Conservation (phyloP, 2,888 invertebrate genomes). For the Coelinius sp. region DNA sequence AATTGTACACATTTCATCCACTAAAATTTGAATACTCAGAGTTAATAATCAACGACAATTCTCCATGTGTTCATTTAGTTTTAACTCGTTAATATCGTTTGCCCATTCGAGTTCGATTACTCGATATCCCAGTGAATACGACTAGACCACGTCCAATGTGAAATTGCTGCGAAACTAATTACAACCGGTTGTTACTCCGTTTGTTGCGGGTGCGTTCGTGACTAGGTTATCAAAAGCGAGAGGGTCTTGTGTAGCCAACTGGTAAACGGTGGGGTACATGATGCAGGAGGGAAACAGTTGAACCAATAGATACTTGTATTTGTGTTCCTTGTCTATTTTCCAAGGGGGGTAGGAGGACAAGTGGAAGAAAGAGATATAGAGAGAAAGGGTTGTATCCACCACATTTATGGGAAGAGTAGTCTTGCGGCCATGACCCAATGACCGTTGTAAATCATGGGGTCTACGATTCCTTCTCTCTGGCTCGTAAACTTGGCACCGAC, state of each 20-base stretch:
- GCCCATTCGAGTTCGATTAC: slow-evolving; percentile 33
- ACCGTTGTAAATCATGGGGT: slow-evolving; percentile 54
- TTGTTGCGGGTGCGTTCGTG: slow-evolving; percentile 41
- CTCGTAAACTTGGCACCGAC: slow-evolving; percentile 53
- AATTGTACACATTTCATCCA: no score
- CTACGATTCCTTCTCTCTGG: slow-evolving; percentile 44
- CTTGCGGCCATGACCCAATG: slow-evolving; percentile 53
- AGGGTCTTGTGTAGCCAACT: not conserved
- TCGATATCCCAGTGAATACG: slow-evolving; percentile 17
- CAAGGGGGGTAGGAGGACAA: not conserved
- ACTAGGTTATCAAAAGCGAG: slow-evolving; percentile 37
- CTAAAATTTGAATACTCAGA: not conserved
- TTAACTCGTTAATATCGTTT: slow-evolving; percentile 25
- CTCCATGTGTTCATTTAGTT: slow-evolving; percentile 31
- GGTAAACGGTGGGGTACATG: not conserved
- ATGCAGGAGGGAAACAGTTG: slow-evolving; percentile 6
- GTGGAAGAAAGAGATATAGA: not conserved
- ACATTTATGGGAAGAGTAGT: slow-evolving; percentile 40
- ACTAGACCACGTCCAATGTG: slow-evolving; percentile 38
- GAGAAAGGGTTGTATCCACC: not conserved
- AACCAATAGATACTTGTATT: slow-evolving; percentile 4
- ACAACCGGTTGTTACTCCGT: slow-evolving; percentile 48
- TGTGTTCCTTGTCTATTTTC: slow-evolving; percentile 5
- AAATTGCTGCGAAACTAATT: slow-evolving; percentile 50
- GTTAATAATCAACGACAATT: slow-evolving; percentile 25